Conservation (phyloP, 2,113 vertebrate species). For the Odontophorus gujanensis region DNA sequence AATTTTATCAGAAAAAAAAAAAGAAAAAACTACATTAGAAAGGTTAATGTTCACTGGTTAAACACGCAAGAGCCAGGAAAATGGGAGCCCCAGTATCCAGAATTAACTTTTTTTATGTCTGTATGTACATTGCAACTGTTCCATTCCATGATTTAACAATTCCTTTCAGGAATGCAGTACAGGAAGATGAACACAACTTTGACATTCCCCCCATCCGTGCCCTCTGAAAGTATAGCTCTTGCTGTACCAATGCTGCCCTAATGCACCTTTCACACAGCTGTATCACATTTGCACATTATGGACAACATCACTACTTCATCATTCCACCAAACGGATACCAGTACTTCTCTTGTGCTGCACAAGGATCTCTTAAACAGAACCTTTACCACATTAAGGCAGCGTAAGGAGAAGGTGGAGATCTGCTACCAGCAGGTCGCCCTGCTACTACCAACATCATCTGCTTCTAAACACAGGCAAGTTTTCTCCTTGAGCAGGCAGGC, state of each 20-base stretch:
- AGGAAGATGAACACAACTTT: not conserved
- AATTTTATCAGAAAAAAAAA: not conserved
- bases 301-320: not conserved
- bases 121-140: not conserved
- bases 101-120: not conserved
- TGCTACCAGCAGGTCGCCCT: not conserved
- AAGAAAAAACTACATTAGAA: not conserved
- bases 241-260: not conserved
- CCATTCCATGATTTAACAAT: not conserved
- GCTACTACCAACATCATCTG: not conserved
- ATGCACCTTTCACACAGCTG: not conserved
- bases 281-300: not conserved
- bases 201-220: not conserved
- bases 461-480: not conserved
- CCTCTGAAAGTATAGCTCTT: not conserved
- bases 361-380: not conserved
- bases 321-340: not conserved
- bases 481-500: not conserved
- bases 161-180: not conserved
- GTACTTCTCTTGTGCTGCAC: not conserved
- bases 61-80: not conserved
- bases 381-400: not conserved
- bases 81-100: not conserved
- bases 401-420: not conserved
- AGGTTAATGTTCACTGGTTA: not conserved